These are phyloP conservation scores for Pteromalus puparum DNA, from an alignment of 1,140 invertebrate species.

Conservation along the genomic window DNA sequence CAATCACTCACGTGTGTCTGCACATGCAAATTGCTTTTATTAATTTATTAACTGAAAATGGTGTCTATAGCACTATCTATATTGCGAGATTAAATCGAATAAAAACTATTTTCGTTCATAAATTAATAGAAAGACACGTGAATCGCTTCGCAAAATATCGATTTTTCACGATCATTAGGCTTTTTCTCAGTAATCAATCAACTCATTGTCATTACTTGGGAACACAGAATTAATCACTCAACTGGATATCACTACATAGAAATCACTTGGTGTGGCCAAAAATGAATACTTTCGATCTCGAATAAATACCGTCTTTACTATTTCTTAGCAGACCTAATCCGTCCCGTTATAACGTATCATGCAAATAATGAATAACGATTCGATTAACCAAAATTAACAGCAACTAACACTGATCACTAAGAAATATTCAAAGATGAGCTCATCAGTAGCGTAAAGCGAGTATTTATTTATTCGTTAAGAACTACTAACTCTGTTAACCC, in stretches of 20 bases:
- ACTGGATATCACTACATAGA: constrained; percentile 17
- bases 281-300: constrained; percentile 10
- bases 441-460: constrained; percentile 11
- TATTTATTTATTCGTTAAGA: constrained; percentile 36
- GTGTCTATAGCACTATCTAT: too few species aligned
- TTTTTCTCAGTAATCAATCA: constrained; percentile 6
- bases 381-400: background rate
- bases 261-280: background rate
- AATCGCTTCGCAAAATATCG: too few species aligned
- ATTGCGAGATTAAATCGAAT: too few species aligned
- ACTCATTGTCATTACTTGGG: background rate
- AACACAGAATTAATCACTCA: background rate
- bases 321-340: constrained; percentile 12
- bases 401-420: constrained; percentile 27
- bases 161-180: too few species aligned
- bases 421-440: constrained; percentile 40
- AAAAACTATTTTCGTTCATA: too few species aligned
- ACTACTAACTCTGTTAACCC: constrained; percentile 63
- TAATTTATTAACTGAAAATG: too few species aligned
- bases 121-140: too few species aligned
- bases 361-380: background rate
- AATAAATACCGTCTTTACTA: constrained; percentile 13
- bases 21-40: too few species aligned
- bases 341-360: background rate
- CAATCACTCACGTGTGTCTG: too few species aligned